These are phyloP conservation scores for Eulemur coronatus DNA, from an alignment of 2,797 vertebrate species.

Conservation along the genomic window DNA sequence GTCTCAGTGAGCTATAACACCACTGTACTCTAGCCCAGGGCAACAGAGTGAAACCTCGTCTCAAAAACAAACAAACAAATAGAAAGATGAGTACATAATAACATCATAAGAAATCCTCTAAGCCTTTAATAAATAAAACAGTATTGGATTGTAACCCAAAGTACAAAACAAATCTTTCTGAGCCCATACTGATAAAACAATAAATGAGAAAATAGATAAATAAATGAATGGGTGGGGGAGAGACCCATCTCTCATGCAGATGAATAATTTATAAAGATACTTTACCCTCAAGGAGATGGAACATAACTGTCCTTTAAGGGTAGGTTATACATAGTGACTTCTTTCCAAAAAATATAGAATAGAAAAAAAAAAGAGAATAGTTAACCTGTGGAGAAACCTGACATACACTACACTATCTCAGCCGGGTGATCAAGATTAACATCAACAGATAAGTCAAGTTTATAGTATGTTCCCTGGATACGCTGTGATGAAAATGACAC, in stretches of 20 bases:
- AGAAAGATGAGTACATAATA: background rate
- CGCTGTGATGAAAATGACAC: background rate
- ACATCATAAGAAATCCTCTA: background rate
- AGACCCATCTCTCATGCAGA: background rate
- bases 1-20: too few species aligned
- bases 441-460: background rate
- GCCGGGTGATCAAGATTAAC: background rate
- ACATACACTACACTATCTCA: background rate
- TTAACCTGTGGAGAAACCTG: background rate
- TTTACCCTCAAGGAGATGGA: background rate
- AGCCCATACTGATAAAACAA: background rate
- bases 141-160: background rate
- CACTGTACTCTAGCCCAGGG: too few species aligned
- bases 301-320: background rate
- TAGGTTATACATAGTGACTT: background rate
- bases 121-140: slow-evolving; percentile 31
- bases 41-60: too few species aligned
- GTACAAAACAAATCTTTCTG: background rate
- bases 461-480: background rate
- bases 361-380: background rate
- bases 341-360: background rate
- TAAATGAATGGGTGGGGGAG: background rate
- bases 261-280: background rate
- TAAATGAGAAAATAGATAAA: background rate
- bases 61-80: too few species aligned